These are phyloP conservation scores for Lordiphosa mommai DNA, from an alignment of 1,140 invertebrate species.

Conservation along the genomic window DNA sequence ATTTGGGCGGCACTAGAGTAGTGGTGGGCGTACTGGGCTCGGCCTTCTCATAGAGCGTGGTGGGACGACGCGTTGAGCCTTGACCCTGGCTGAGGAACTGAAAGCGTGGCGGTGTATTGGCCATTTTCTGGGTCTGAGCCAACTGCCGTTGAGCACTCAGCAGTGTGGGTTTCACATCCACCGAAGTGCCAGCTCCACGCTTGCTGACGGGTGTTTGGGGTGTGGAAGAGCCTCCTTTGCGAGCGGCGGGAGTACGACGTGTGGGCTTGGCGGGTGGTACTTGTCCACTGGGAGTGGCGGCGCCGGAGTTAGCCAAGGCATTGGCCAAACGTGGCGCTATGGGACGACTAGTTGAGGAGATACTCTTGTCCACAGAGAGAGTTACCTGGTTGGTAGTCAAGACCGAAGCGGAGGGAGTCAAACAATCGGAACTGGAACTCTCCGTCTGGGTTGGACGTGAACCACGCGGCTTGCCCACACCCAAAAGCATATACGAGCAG, in stretches of 20 bases:
- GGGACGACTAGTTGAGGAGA: too few species aligned
- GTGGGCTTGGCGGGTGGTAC: slow-evolving; percentile 57
- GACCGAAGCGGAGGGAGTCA: neutral
- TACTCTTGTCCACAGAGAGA: slow-evolving; percentile 15
- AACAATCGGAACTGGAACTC: neutral
- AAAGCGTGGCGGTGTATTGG: slow-evolving; percentile 34
- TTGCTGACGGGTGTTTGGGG: slow-evolving; percentile 44
- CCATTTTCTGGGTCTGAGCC: slow-evolving; percentile 50
- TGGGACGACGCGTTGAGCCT: slow-evolving; percentile 37
- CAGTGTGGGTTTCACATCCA: slow-evolving; percentile 57
- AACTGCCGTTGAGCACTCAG: slow-evolving; percentile 55
- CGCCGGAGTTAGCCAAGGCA: too few species aligned
- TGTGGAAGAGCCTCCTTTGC: slow-evolving; percentile 18
- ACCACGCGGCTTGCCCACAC: slow-evolving; percentile 31
- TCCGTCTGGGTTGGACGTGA: slow-evolving; percentile 11
- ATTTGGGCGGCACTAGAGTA: slow-evolving; percentile 21
- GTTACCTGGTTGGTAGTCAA: slow-evolving; percentile 32
- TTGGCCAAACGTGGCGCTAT: slow-evolving; percentile 27
- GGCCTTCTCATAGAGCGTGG: slow-evolving; percentile 58
- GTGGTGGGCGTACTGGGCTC: slow-evolving; percentile 12
- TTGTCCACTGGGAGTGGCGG: slow-evolving; percentile 5
- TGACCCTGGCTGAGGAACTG: slow-evolving; percentile 9
- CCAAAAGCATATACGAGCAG: slow-evolving; percentile 85
- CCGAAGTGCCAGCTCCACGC: neutral
- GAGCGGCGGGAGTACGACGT: slow-evolving; percentile 52